Evolutionary conservation across 2,888 invertebrate species (phyloP).

Genomic region (Volucella bombylans): DNA sequence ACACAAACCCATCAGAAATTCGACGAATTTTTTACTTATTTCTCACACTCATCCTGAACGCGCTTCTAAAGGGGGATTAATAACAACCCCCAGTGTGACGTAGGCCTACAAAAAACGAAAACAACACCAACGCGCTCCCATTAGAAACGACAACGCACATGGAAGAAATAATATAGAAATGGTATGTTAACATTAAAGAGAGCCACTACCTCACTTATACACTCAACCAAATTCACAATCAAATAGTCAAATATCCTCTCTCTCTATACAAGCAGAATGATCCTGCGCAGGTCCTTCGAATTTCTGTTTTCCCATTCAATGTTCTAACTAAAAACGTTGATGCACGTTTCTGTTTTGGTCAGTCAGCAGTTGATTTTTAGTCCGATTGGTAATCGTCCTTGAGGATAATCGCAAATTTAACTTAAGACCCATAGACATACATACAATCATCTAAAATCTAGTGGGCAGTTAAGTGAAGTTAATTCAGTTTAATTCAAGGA

Average conservation of each 20-base stretch:
- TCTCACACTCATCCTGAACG: conserved; percentile 29
- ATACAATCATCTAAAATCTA: neutral
- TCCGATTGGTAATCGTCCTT: conserved; percentile 76
- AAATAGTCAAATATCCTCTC: conserved; percentile 47
- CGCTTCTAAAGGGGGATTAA: conserved; percentile 64
- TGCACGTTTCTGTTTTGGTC: conserved; percentile 83
- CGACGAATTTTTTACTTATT: conserved; percentile 32
- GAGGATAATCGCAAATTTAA: conserved; percentile 32
- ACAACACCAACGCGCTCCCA: conserved; percentile 61
- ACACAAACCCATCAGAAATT: conserved; percentile 26
- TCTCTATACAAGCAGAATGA: conserved; percentile 31
- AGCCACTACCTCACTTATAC: conserved; percentile 45
- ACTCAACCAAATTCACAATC: conserved; percentile 49
- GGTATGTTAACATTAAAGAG: conserved; percentile 68
- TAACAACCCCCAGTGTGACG: conserved; percentile 70
- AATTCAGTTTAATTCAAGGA: no score
- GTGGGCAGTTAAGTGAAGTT: conserved; percentile 39
- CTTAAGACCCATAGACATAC: conserved; percentile 11
- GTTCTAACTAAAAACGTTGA: conserved; percentile 79
- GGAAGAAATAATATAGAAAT: conserved; percentile 33
- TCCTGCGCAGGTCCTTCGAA: conserved; percentile 68
- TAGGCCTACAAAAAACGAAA: conserved; percentile 67
- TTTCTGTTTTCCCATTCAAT: conserved; percentile 59
- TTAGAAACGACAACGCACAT: conserved; percentile 67
- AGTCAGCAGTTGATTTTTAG: conserved; percentile 83